A percentile compares a stretch with the other conserved stretches of the same genome.
These are phyloP conservation scores for Omphaloscelis lunosa DNA, from an alignment of 2,888 invertebrate genomes.

Conservation along the genomic window DNA sequence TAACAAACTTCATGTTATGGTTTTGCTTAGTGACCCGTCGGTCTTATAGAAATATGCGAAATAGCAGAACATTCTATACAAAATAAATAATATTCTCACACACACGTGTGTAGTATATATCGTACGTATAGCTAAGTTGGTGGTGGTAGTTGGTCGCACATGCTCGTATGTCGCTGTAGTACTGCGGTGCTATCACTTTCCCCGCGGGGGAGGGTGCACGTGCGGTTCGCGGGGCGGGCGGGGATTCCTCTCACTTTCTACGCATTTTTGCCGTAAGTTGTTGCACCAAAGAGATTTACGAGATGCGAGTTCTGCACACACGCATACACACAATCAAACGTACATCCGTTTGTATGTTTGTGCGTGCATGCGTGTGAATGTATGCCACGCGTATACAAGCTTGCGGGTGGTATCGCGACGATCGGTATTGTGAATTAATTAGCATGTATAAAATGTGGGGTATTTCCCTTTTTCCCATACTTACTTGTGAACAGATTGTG, in stretches of 20 bases:
- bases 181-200: constrained; percentile 62
- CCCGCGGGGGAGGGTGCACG: constrained; percentile 14
- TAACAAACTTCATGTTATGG: neutral
- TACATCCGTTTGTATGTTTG: neutral
- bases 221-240: too few species aligned
- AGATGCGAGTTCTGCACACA: constrained; percentile 7
- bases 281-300: constrained; percentile 40
- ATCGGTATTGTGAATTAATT: constrained; percentile 2
- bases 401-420: neutral
- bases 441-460: constrained; percentile 26
- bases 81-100: neutral
- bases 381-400: neutral
- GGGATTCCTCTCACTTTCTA: constrained; percentile 65
- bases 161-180: neutral
- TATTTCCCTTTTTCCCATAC: constrained; percentile 8
- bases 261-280: constrained; percentile 67
- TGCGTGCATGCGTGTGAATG: neutral
- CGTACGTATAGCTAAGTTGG: neutral
- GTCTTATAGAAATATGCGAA: neutral
- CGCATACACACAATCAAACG: neutral
- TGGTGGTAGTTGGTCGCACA: neutral
- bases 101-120: neutral
- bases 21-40: neutral
- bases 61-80: neutral
- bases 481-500: neutral